Percentiles rank a stretch among this genome's conserved stretches.
phyloP scores from a whole-genome alignment of 2,113 vertebrate species.

The Telmatochromis brichardi region DNA sequence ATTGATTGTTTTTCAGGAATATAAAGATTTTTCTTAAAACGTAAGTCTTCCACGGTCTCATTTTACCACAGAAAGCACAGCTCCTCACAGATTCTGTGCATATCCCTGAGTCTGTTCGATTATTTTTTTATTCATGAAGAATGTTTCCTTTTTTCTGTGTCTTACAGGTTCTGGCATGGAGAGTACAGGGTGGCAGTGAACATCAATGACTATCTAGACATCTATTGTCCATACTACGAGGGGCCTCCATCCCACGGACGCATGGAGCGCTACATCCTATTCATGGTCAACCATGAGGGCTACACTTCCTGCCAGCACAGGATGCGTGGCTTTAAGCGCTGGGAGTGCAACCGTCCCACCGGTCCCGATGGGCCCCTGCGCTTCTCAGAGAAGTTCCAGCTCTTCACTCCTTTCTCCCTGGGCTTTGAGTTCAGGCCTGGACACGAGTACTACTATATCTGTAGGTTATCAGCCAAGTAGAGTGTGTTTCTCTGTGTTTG shows the following conservation, averaged over 20 bases:
- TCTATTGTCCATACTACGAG: slow-evolving; percentile 94
- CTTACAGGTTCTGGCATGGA: slow-evolving; percentile 83
- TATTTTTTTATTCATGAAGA: not conserved
- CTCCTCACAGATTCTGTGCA: not conserved
- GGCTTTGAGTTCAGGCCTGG: slow-evolving; percentile 96
- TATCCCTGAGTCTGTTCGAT: not conserved
- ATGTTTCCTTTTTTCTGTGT: not conserved
- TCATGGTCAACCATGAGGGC: slow-evolving; percentile 93
- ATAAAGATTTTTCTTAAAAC: not conserved
- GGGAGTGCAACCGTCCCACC: slow-evolving; percentile 92
- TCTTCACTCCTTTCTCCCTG: slow-evolving; percentile 96
- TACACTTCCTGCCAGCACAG: slow-evolving; percentile 89
- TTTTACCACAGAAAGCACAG: not conserved
- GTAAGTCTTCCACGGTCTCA: not conserved
- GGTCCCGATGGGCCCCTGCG: slow-evolving; percentile 87
- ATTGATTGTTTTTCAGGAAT: slow-evolving; percentile 1
- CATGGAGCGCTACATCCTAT: slow-evolving; percentile 91
- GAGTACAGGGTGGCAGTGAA: slow-evolving; percentile 92
- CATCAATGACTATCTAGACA: slow-evolving; percentile 97
- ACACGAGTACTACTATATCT: slow-evolving; percentile 96
- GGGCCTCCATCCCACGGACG: slow-evolving; percentile 79
- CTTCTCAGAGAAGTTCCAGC: slow-evolving; percentile 97
- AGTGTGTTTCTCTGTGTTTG: not conserved
- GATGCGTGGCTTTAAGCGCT: slow-evolving; percentile 92
- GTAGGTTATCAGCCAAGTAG: slow-evolving; percentile 70